Conservation (phyloP, 2,888 invertebrate genomes). For the Ormyrus labotus region DNA sequence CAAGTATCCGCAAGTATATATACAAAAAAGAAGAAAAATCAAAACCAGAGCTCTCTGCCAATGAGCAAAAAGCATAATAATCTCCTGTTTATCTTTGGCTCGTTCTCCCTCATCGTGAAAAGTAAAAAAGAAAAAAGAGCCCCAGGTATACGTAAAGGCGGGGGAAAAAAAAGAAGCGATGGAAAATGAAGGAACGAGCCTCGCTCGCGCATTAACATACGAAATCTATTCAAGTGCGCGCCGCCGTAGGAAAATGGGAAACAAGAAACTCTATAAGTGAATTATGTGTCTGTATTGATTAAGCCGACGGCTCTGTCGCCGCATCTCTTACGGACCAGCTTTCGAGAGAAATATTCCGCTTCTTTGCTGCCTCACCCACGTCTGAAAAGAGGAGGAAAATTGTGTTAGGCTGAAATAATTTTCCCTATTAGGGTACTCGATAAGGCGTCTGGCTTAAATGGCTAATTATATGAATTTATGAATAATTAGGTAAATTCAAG, state of each 20-base stretch:
- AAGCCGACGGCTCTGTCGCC: slow-evolving; percentile 44
- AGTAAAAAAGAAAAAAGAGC: slow-evolving; percentile 13
- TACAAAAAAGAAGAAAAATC: slow-evolving; percentile 2
- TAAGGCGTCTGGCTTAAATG: not conserved
- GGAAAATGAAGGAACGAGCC: slow-evolving; percentile 3
- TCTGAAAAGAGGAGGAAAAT: slow-evolving; percentile 17
- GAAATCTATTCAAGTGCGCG: slow-evolving; percentile 53
- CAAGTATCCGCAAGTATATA: too few species aligned
- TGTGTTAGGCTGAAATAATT: slow-evolving; percentile 37
- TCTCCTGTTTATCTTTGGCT: slow-evolving; percentile 44
- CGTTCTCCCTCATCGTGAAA: slow-evolving; percentile 28
- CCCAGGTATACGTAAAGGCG: not conserved
- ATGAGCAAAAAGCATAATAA: slow-evolving; percentile 48
- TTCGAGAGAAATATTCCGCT: slow-evolving; percentile 12
- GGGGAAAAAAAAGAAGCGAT: not conserved
- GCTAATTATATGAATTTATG: slow-evolving; percentile 1
- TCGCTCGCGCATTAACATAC: slow-evolving; percentile 51
- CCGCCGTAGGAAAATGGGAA: slow-evolving; percentile 25
- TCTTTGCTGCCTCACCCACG: not conserved
- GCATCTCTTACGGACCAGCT: slow-evolving; percentile 27
- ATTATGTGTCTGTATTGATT: slow-evolving; percentile 57
- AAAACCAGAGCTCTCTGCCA: slow-evolving; percentile 5
- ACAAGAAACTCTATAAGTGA: slow-evolving; percentile 55
- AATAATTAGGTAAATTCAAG: too few species aligned
- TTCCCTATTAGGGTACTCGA: slow-evolving; percentile 26